Evolutionary conservation across 2,797 vertebrate genomes (phyloP).

Genomic region (Parauchenoglanis punctatus): DNA sequence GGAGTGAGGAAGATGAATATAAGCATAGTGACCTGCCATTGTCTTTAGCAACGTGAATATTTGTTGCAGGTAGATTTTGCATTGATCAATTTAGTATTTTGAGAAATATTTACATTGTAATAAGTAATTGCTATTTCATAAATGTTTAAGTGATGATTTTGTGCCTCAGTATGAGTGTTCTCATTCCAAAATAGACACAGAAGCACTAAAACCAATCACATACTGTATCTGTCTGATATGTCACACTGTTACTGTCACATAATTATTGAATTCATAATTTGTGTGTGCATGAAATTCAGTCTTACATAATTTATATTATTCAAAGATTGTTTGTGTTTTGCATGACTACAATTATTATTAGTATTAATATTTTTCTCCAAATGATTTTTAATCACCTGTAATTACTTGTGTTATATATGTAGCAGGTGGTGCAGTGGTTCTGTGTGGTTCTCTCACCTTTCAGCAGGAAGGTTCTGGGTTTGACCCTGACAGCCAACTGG

Average conservation of each 20-base stretch:
- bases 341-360: neutral
- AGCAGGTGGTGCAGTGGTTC: too few species aligned
- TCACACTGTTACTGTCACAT: neutral
- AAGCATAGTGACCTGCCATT: neutral
- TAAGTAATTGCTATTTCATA: neutral
- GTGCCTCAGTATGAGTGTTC: neutral
- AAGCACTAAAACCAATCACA: neutral
- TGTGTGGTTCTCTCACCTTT: too few species aligned
- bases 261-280: neutral
- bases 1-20: neutral
- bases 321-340: conserved; percentile 1
- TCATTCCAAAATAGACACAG: neutral
- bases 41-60: neutral
- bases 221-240: neutral
- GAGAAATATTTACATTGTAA: neutral
- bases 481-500: too few species aligned
- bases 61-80: neutral
- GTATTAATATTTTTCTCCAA: too few species aligned
- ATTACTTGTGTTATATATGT: too few species aligned
- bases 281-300: neutral
- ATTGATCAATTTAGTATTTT: neutral
- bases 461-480: too few species aligned
- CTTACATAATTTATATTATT: neutral
- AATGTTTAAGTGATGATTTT: neutral
- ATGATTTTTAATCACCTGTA: too few species aligned